Evolutionary conservation across 2,888 invertebrate genomes (phyloP), one percentile per base, ranked within the genome.

Genomic region (Drosophila prostipennis): DNA sequence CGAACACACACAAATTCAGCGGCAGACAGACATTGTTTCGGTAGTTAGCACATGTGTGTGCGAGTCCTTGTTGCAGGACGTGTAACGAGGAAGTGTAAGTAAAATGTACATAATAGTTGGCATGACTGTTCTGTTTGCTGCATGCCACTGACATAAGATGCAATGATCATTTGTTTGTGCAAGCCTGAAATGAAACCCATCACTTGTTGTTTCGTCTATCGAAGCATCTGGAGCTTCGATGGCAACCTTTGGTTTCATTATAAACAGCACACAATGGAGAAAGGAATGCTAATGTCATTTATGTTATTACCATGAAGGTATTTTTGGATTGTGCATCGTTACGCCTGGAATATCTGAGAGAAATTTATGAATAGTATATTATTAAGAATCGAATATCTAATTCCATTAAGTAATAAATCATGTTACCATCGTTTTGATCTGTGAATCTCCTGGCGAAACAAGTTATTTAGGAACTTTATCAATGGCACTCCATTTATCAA

Each of bases 21-120:
- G 39, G 6, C 32, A 39, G 69, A 16, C 56, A 54, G 60, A 53
- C 65, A 64, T 72, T 64, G 64, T 58, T 67, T 59, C 68, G 74
- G 53, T 59, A 58, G 72, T 72, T 57, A 53, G 56, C 51, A 57
- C 37, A 51, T 36, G 48, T 29, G 57, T 57, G 40, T 19, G n/a
- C n/a, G 37, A 40, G 37, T 60, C 19, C 23, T 26, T 70, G 54
- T 54, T 61, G 54, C 54, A 72, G 43, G 49, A 55, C 54, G 72
- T 51, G 54, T 48, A 32, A 40, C 51, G 51, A 46, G 71, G 29
- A 70, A 57, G 71, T 58, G 68, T 37, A 71, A 69, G 69, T 71
- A 53, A 60, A 69, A 53, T 48, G 53, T 65, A 53, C 68, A 53
- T 46, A 67, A 65, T 65, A 53, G 65, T 52, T 65, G 52, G 67